Evolutionary conservation across 2,888 invertebrate genomes (phyloP), one percentile per base, ranked within the genome.

Genomic region (Sialis lutaria): DNA sequence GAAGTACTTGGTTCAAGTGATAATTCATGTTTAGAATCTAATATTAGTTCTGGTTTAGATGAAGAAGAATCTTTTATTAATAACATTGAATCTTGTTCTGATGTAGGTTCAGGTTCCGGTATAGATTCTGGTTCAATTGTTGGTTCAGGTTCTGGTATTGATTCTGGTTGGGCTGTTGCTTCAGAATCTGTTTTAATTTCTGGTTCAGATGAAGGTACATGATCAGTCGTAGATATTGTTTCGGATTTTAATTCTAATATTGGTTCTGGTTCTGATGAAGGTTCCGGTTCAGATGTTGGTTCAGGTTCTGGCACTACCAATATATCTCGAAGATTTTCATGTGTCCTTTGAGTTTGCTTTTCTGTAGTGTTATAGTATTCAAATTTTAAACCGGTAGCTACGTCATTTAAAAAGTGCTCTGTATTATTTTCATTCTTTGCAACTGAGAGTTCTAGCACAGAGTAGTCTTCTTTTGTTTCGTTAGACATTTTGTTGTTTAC

Each of bases 121-220:
- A 50, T 44, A 9, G 53, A 50, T 42, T 55, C 51, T 43, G 54
- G 50, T 51, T 55, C 50, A 33, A 51, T 41, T 41, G 50, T 50
- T 43, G 52, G 47, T 48, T 54, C 52, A 32, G 54, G 52, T 49
- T 50, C 50, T 3, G 54, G 33, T 43, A 49, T 44, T 22, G 55
- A 50, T 45, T 51, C 61, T 2, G 57, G 60, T 12, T 58, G 57
- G 42, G 59, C 58, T 2, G 56, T 52, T 22, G 62, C 57, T 43
- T 58, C 52, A 10, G 61, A 57, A 6, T 59, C 49, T 42, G 56
- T 54, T 50, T 57, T 58, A 13, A 52, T 43, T 40, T 54, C 51
- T 7, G 63, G 59, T 54, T 64, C 60, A 1, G 61, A 49, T 43
- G 53, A 49, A 10, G 63, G 55, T 52, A 60, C 58, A 6, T 63